Evolutionary conservation across 2,797 vertebrate genomes (phyloP).

Genomic region (Poecilia picta): DNA sequence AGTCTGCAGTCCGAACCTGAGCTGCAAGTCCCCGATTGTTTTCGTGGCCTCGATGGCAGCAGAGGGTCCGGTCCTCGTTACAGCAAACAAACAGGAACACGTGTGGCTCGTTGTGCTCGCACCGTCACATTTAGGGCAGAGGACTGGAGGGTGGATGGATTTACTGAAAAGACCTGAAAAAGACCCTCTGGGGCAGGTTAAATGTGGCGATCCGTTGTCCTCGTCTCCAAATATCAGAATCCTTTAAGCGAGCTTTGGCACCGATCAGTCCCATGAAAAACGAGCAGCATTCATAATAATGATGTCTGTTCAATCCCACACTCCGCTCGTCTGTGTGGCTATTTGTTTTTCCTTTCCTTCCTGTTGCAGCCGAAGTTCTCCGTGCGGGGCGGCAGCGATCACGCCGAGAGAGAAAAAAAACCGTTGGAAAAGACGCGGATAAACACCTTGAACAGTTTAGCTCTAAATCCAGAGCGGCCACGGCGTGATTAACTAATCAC

Average conservation of each 20-base stretch:
- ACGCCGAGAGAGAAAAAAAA: conserved; percentile 23
- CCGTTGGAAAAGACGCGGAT: conserved; percentile 14
- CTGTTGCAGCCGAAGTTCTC: conserved; percentile 48
- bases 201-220: not conserved
- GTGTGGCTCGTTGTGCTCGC: conserved; percentile 4
- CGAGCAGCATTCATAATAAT: not conserved
- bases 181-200: not conserved
- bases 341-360: conserved; percentile 56
- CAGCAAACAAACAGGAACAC: conserved; percentile 17
- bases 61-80: not conserved
- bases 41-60: conserved; percentile 9
- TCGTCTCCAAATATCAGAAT: conserved; percentile 14
- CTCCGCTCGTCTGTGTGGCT: conserved; percentile 8
- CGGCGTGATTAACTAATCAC: conserved; percentile 1
- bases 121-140: not conserved
- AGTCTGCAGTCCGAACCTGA: not conserved
- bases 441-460: conserved; percentile 32
- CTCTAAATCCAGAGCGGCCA: conserved; percentile 10
- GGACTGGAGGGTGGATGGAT: not conserved
- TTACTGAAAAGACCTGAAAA: not conserved
- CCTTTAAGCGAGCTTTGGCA: conserved; percentile 7
- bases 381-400: conserved; percentile 47
- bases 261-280: not conserved
- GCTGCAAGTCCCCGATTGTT: not conserved
- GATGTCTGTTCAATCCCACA: conserved; percentile 10